phyloP scores from a whole-genome alignment of 64 coral and sea anemone species.

The Pocillopora verrucosa region DNA sequence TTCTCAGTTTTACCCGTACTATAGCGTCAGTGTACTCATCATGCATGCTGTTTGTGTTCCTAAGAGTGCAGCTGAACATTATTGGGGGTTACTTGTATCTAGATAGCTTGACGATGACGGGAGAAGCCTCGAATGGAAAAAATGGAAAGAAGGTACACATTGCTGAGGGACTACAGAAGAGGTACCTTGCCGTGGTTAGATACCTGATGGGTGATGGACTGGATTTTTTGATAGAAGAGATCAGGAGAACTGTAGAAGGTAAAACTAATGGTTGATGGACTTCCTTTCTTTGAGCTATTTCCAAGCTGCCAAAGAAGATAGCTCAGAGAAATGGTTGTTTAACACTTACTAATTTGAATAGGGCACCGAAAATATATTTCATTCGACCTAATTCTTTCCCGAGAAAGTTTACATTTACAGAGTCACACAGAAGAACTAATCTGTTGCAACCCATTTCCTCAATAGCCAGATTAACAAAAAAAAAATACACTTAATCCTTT shows the following conservation, averaged over 20 bases:
- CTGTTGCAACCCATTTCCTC: no score
- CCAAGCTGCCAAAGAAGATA: no score
- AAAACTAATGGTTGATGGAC: not conserved
- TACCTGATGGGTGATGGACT: slow-evolving; percentile 82
- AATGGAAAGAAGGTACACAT: slow-evolving; percentile 49
- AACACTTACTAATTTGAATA: no score
- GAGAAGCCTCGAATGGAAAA: slow-evolving; percentile 28
- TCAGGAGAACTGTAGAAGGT: slow-evolving; percentile 83
- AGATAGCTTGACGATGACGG: slow-evolving; percentile 61
- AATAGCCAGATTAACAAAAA: no score
- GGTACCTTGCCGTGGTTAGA: slow-evolving; percentile 88
- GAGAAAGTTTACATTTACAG: no score
- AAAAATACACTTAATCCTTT: no score
- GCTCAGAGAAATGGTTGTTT: no score
- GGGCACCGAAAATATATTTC: no score
- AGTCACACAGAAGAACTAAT: no score
- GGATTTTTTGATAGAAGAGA: slow-evolving; percentile 56
- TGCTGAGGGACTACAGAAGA: slow-evolving; percentile 76
- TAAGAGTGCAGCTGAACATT: slow-evolving; percentile 93
- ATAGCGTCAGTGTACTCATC: slow-evolving; percentile 76
- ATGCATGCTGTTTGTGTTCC: slow-evolving; percentile 92
- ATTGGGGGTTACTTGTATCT: slow-evolving; percentile 97
- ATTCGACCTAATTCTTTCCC: no score
- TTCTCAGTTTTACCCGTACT: slow-evolving; percentile 84
- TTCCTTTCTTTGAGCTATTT: not conserved